Evolutionary conservation across 2,888 invertebrate genomes (phyloP), one percentile per base, ranked within the genome.

Genomic region (Nycteola revayana): DNA sequence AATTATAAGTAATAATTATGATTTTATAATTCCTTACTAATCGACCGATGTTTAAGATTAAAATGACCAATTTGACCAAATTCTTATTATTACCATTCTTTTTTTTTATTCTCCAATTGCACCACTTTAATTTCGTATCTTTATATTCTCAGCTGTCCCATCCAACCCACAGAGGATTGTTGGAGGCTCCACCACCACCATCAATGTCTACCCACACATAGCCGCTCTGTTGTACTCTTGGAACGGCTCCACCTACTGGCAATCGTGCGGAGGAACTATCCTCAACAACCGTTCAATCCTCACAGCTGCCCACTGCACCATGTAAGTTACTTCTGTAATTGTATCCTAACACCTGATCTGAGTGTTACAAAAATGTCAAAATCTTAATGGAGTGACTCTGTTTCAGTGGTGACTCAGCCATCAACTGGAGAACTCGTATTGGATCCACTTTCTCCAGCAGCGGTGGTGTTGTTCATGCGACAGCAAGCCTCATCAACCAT

Each of bases 381-480:
- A 21, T 5, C 21, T 22, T 11, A n/a, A 5, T 10, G 1, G 10
- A 10, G 6, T 10, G 9, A 20, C 6, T 21, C 22, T 6, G 27
- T 3, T 31, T 35, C 22, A 47, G 49, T 1, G 32, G 34, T 36
- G 36, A 36, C 10, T 30, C 54, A 20, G 39, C 36, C 2, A n/a
- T n/a, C 3, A 42, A 37, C 29, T 65, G 60, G 62, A 52, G 56
- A 2, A 25, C 51, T n/a, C 62, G 67, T 3, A 47, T 62, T 1
- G 68, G 68, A 1, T 68, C 67, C 1, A 49, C 59, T 7, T 57
- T 11, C 3, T 60, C 62, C 4, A 61, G 49, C 45, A 66, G 64
- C 23, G 62, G 61, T 2, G 66, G 66, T 2, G 3, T 4, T 14
- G 18, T 31, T 9, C 17, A 9, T 10, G 8, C 4, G 6, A 2